Percentiles rank a stretch among this genome's conserved stretches.
Conservation (phyloP, 1,140 invertebrate species). For the Zaprionus nigranus region DNA sequence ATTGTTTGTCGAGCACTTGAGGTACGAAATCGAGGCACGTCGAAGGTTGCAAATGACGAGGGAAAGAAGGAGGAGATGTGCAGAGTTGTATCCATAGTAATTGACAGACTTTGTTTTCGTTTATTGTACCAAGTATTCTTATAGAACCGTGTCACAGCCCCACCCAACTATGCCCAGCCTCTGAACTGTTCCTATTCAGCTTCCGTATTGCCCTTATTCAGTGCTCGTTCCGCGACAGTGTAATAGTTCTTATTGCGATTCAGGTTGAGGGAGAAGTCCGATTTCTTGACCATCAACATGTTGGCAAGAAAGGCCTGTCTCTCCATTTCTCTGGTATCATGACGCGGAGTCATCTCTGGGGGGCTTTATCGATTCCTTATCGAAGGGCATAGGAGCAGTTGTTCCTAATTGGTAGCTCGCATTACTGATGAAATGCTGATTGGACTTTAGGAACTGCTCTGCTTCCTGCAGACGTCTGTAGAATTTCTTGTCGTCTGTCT, state of each 20-base stretch:
- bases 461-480: slow-evolving; percentile 25
- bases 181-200: not conserved
- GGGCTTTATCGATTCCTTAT: not conserved
- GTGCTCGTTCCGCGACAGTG: not conserved
- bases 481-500: not conserved
- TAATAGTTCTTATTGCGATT: slow-evolving; percentile 43
- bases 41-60: not conserved
- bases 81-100: not conserved
- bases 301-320: slow-evolving; percentile 30
- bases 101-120: slow-evolving; percentile 2
- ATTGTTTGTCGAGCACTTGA: slow-evolving; percentile 64
- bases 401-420: not conserved
- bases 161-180: not conserved
- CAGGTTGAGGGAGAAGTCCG: slow-evolving; percentile 41
- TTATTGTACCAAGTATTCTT: not conserved
- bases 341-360: not conserved
- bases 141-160: not conserved
- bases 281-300: slow-evolving; percentile 42
- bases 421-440: slow-evolving; percentile 44
- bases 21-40: not conserved
- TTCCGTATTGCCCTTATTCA: not conserved
- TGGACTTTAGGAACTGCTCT: slow-evolving; percentile 17
- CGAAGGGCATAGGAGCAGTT: not conserved
- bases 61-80: not conserved
- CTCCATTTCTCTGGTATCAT: not conserved